Conservation (phyloP, 1,140 invertebrate genomes). For the Adelges cooleyi region DNA sequence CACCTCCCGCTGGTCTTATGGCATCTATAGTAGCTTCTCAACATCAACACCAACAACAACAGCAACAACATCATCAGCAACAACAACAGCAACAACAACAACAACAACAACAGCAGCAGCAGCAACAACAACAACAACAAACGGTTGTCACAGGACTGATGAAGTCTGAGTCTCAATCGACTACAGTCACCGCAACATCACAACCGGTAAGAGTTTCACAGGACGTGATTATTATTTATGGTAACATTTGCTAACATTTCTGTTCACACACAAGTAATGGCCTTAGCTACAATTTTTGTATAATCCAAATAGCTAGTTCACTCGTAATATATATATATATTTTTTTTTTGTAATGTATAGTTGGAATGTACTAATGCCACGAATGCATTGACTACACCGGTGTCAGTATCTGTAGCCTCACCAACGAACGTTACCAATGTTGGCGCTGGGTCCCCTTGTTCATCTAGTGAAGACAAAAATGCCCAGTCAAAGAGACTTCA, state of each 20-base stretch:
- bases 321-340: conserved; percentile 35
- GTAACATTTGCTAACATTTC: conserved; percentile 9
- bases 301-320: conserved; percentile 33
- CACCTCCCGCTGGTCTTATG: conserved; percentile 37
- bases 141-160: not conserved
- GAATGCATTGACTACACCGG: conserved; percentile 32
- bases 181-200: not conserved
- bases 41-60: conserved; percentile 32
- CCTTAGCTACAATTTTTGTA: conserved; percentile 25
- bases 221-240: not conserved
- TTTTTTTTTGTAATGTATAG: conserved; percentile 31
- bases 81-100: conserved; percentile 1
- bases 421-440: conserved; percentile 32
- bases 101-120: not conserved
- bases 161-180: conserved; percentile 1
- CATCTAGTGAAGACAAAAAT: conserved; percentile 38
- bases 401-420: conserved; percentile 28
- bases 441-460: conserved; percentile 34
- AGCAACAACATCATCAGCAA: not conserved
- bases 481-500: conserved; percentile 75
- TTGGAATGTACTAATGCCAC: conserved; percentile 32
- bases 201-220: conserved; percentile 1
- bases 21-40: conserved; percentile 40
- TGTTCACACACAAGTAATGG: conserved; percentile 31
- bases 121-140: not conserved